These are phyloP conservation scores for Diadema setosum DNA, from an alignment of 35 echinoderm and acorn worm species.

Conservation along the genomic window DNA sequence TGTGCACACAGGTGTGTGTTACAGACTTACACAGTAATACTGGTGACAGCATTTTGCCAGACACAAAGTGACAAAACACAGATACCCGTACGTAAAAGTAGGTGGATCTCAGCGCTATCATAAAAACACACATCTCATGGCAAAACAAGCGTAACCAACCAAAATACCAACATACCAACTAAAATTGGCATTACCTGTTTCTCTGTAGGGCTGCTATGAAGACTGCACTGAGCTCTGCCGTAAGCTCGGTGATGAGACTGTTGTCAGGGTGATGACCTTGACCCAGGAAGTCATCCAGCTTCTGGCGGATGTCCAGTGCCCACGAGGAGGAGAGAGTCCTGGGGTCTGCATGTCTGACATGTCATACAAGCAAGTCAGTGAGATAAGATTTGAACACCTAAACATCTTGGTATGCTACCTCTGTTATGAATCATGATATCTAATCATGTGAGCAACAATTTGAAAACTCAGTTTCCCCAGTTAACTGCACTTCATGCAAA, in stretches of 20 bases:
- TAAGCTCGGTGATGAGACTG: conserved; percentile 15
- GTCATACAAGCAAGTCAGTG: not conserved
- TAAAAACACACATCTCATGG: no score
- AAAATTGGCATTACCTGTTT: conserved; percentile 88
- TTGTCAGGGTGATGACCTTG: not conserved
- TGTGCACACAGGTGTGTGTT: no score
- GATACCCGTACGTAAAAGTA: not conserved
- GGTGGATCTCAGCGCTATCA: no score
- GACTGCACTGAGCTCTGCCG: conserved; percentile 51
- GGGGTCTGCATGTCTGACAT: not conserved
- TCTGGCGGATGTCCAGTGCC: not conserved
- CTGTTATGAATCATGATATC: no score
- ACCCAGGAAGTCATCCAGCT: not conserved
- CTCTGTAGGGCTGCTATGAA: conserved; percentile 81
- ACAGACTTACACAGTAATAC: no score
- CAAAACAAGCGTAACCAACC: not conserved
- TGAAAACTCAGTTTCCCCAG: no score
- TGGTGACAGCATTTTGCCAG: no score
- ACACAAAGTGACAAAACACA: no score
- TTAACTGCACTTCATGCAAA: no score
- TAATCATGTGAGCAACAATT: no score
- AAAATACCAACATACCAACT: no score
- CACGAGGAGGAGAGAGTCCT: not conserved
- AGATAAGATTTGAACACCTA: not conserved
- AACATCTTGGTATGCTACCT: no score